A percentile compares a stretch with the other conserved stretches of the same genome.
These are phyloP conservation scores for Syrmaticus mikado DNA, from an alignment of 2,113 vertebrate species.

Conservation along the genomic window DNA sequence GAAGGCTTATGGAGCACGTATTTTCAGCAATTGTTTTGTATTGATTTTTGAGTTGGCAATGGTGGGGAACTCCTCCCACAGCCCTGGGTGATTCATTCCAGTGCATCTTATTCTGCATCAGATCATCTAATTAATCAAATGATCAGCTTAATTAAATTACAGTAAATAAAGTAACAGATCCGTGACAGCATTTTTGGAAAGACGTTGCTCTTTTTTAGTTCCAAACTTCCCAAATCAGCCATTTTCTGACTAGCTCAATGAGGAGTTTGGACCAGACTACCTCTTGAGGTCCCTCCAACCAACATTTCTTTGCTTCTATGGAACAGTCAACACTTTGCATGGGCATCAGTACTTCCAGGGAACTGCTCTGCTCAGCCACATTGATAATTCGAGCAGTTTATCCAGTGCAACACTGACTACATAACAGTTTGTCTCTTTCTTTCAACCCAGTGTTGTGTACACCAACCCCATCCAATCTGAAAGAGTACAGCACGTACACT, in stretches of 20 bases:
- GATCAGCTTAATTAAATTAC: constrained; percentile 55
- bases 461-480: background rate
- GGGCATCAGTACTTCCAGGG: background rate
- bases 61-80: constrained; percentile 24
- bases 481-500: background rate
- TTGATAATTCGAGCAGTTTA: background rate
- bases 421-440: background rate
- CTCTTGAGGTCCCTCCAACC: constrained; percentile 44
- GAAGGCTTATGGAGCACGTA: background rate
- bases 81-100: constrained; percentile 14
- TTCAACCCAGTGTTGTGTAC: background rate
- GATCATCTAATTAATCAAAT: constrained; percentile 49
- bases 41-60: constrained; percentile 37
- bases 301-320: background rate
- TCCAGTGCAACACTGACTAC: background rate
- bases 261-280: constrained; percentile 17
- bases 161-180: constrained; percentile 43
- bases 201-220: background rate
- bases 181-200: constrained; percentile 48
- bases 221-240: constrained; percentile 40
- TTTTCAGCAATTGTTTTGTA: background rate
- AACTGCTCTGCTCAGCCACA: background rate
- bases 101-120: constrained; percentile 3
- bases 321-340: background rate
- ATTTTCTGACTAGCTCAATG: background rate